Conservation (phyloP, 2,888 invertebrate species). For the Tetragnatha montana region DNA sequence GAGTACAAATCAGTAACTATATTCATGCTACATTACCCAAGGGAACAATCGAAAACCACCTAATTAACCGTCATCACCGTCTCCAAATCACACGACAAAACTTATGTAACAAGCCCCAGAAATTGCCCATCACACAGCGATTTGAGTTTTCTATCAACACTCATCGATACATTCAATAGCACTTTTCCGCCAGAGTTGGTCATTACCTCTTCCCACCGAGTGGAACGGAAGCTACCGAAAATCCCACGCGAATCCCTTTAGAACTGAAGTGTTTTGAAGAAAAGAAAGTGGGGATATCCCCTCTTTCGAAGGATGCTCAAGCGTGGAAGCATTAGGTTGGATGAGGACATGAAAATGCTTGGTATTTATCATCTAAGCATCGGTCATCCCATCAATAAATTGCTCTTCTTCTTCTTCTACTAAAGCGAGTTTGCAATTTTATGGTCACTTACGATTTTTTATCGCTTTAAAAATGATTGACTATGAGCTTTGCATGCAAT, state of each 20-base stretch:
- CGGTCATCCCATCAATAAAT: neutral
- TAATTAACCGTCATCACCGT: no score
- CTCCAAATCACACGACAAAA: no score
- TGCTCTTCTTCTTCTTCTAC: neutral
- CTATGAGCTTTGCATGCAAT: no score
- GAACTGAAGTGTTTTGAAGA: neutral
- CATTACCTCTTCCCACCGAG: neutral
- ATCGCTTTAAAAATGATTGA: no score
- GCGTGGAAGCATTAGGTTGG: neutral
- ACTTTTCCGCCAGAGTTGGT: neutral
- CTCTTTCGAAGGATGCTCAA: neutral
- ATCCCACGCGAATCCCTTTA: neutral
- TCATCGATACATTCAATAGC: neutral
- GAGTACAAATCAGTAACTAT: no score
- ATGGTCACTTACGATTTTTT: no score
- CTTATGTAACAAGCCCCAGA: neutral
- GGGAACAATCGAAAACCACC: no score
- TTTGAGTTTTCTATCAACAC: neutral
- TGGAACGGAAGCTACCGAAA: neutral
- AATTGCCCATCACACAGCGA: neutral
- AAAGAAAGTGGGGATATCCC: neutral
- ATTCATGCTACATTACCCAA: no score
- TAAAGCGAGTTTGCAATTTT: no score
- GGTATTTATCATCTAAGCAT: neutral
- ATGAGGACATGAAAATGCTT: slow-evolving; percentile 1